Evolutionary conservation across 2,113 vertebrate species (phyloP), one percentile per base, ranked within the genome.

Genomic region (Progne subis): DNA sequence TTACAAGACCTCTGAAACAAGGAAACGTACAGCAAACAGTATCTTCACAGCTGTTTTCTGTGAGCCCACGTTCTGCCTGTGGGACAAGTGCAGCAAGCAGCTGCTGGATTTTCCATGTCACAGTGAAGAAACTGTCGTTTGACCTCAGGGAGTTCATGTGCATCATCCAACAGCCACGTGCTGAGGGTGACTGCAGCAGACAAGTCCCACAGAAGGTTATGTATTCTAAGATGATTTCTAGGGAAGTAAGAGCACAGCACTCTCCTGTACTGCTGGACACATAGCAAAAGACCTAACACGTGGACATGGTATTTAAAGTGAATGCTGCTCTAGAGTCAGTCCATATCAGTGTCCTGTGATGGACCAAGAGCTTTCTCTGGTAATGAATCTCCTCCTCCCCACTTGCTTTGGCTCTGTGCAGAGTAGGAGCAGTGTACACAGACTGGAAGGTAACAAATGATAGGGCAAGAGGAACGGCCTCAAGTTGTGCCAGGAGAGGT

Each of bases 271-370:
- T 24, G 55, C 55, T 60, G 57, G 53, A 41, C 18, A 24, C 0
- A 0, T 3, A 71, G 53, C 43, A 37, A 43, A 84, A 67, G 6
- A 32, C 4, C n/a, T 44, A n/a, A 37, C 1, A 24, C 0, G 1
- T 3, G 18, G 28, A 34, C 23, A 76, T 2, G 28, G 41, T 9
- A 47, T 82, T 70, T 76, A 18, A 84, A 69, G 29, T 9, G 70
- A 85, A 65, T 41, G 12, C 43, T 93, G 44, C 47, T 74, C 26
- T 8, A 61, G 21, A 47, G 50, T 85, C 37, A 82, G 67, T 25
- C 32, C 13, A 1, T 4, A 67, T 24, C 31, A 50, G 34, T 13
- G 55, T 6, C 52, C 81, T n/a, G 5, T 15, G 60, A 7, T 70
- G 77, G 50, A 74, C 6, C 1, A 1, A 67, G 34, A 70, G 9